Evolutionary conservation across 1,140 invertebrate genomes (phyloP).

Genomic region (Trinorchestia longiramus): DNA sequence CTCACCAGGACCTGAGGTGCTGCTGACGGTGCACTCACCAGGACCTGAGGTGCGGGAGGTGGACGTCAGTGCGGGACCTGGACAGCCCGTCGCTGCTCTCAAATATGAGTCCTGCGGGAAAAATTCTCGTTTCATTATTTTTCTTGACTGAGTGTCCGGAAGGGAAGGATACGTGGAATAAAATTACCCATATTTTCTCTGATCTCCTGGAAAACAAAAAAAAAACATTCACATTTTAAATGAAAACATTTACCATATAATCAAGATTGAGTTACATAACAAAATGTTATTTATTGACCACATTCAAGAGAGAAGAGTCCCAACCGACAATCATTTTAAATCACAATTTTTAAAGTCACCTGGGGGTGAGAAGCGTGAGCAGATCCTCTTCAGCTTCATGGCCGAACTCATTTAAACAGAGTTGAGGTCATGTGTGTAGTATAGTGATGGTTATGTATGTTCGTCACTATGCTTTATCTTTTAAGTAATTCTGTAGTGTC

Average conservation of each 20-base stretch:
- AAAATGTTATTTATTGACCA: no score
- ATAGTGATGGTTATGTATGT: background rate
- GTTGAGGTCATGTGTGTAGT: background rate
- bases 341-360: background rate
- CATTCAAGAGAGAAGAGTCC: background rate
- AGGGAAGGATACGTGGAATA: background rate
- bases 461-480: background rate
- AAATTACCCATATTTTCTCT: no score
- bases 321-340: background rate
- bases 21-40: background rate
- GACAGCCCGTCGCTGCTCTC: background rate
- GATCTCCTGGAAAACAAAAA: background rate
- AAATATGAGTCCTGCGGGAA: background rate
- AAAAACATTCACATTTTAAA: background rate
- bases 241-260: no score
- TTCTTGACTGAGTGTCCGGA: background rate
- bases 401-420: background rate
- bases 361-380: constrained; percentile 13
- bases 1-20: no score
- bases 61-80: background rate
- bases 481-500: background rate
- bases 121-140: background rate
- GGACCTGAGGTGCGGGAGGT: background rate
- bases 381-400: constrained; percentile 14
- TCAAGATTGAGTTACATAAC: no score